Evolutionary conservation across 2,113 vertebrate genomes (phyloP).

Genomic region (Pollimyrus isidori): DNA sequence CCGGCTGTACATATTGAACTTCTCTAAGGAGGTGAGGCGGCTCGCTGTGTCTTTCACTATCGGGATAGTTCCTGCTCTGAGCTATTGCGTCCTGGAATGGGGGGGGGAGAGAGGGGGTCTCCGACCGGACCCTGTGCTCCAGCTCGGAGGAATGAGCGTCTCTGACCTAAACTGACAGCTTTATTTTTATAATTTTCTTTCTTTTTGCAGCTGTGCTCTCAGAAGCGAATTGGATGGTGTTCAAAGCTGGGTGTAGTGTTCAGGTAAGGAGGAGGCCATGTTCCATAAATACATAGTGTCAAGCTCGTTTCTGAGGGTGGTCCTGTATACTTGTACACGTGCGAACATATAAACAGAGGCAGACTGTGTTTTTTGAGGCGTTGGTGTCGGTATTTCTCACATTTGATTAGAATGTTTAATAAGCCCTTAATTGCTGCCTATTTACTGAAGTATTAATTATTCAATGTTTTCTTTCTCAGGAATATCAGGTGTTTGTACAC

Average conservation of each 20-base stretch:
- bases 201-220: slow-evolving; percentile 49
- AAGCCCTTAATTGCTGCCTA: neutral
- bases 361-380: neutral
- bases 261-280: slow-evolving; percentile 38
- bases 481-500: neutral
- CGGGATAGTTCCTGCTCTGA: neutral
- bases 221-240: slow-evolving; percentile 64
- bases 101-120: neutral
- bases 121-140: neutral
- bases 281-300: neutral
- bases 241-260: slow-evolving; percentile 59
- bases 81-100: neutral
- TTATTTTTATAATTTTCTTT: slow-evolving; percentile 3
- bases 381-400: neutral
- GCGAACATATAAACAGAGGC: neutral
- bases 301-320: neutral
- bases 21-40: neutral
- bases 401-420: neutral
- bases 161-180: slow-evolving; percentile 3
- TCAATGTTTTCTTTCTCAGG: neutral
- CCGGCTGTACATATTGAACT: neutral
- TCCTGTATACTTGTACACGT: neutral
- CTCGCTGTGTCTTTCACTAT: neutral
- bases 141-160: neutral
- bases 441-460: neutral